Conservation (phyloP, 2,797 vertebrate genomes). For the Anas flavirostris region DNA sequence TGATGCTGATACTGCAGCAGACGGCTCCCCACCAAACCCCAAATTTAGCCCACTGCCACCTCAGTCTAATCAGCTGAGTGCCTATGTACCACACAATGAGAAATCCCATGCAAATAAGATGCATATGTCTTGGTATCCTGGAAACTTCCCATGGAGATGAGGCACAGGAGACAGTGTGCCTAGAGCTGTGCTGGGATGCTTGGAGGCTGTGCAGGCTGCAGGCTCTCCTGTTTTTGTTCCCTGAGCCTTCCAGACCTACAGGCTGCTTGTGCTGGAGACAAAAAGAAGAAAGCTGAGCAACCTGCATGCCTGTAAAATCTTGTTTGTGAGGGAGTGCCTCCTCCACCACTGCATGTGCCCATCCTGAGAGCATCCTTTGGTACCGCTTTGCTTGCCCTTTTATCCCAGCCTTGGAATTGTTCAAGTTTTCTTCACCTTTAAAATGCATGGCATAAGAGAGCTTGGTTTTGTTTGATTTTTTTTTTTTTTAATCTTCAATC, state of each 20-base stretch:
- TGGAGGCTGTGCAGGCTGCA: not conserved
- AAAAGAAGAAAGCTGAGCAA: not conserved
- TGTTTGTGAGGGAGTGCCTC: not conserved
- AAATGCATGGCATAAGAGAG: not conserved
- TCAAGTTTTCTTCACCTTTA: not conserved
- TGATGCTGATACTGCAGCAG: rapidly evolving
- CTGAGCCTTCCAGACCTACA: not conserved
- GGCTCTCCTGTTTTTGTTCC: not conserved
- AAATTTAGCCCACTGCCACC: not conserved
- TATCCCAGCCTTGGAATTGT: not conserved
- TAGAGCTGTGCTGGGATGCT: not conserved
- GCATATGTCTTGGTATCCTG: not conserved
- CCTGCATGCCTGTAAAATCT: not conserved
- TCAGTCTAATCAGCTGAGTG: not conserved
- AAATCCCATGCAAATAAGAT: not conserved
- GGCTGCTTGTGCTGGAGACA: not conserved
- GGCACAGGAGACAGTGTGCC: not conserved
- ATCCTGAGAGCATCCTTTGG: rapidly evolving
- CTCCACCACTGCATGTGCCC: not conserved
- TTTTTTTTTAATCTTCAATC: not conserved
- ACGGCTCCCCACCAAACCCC: rapidly evolving
- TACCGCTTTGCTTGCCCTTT: not conserved
- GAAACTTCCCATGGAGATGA: not conserved
- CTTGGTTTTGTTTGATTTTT: not conserved
- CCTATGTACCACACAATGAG: rapidly evolving